These are phyloP conservation scores for Ericerus pela DNA, from an alignment of 1,140 invertebrate species.

Conservation along the genomic window DNA sequence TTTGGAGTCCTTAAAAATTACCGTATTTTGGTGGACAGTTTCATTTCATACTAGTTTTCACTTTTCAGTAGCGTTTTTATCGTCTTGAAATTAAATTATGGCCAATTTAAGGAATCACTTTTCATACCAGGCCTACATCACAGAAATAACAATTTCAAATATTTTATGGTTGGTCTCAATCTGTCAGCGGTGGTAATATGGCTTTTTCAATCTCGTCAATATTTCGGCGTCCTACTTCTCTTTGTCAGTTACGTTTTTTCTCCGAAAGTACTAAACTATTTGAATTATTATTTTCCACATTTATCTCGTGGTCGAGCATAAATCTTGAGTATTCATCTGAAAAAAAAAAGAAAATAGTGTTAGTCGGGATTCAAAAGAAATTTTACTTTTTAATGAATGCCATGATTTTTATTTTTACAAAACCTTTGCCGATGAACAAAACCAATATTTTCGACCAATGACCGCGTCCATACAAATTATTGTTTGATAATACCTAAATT, in stretches of 20 bases:
- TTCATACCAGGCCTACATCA: too few species aligned
- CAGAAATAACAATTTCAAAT: too few species aligned
- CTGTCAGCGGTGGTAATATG: neutral
- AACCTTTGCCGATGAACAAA: neutral
- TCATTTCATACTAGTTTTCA: too few species aligned
- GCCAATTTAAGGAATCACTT: too few species aligned
- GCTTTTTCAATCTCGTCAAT: conserved; percentile 1
- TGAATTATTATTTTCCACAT: neutral
- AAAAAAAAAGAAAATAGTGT: neutral
- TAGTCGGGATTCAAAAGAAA: neutral
- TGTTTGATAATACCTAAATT: too few species aligned
- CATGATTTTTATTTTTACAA: neutral
- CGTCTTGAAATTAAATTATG: too few species aligned
- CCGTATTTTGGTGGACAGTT: too few species aligned
- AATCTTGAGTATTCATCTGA: neutral
- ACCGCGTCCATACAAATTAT: too few species aligned
- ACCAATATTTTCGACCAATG: neutral
- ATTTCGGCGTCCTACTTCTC: neutral
- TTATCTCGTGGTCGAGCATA: neutral
- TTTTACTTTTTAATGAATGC: neutral
- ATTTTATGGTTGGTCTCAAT: neutral
- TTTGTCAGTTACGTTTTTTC: conserved; percentile 1
- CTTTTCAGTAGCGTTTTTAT: too few species aligned
- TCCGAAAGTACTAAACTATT: neutral
- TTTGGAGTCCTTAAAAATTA: too few species aligned